Evolutionary conservation across 2,888 invertebrate genomes (phyloP).

Genomic region (Metellina segmentata): DNA sequence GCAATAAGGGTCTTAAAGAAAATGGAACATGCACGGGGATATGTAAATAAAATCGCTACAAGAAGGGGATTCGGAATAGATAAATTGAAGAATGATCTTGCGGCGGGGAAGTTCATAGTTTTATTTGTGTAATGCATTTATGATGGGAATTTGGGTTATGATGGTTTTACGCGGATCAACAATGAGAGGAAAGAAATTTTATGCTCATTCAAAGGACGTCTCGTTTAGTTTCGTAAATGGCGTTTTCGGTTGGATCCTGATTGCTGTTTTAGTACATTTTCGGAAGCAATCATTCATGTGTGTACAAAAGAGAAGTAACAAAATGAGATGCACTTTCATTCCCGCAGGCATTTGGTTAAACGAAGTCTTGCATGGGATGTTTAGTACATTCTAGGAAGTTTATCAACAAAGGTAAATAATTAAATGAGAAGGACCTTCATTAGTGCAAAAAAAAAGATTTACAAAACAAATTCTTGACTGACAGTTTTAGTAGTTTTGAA

Average conservation of each 20-base stretch:
- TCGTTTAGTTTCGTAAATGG: not conserved
- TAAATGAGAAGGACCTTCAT: too few relatives aligned
- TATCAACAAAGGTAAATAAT: too few relatives aligned
- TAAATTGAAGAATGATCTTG: conserved; percentile 36
- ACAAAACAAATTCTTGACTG: not conserved
- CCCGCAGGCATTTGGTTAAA: too few relatives aligned
- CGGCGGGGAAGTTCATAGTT: conserved; percentile 11
- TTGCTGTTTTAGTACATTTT: not conserved
- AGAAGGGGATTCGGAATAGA: conserved; percentile 18
- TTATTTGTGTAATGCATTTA: conserved; percentile 43
- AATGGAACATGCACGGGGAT: conserved; percentile 36
- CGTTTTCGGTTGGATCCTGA: too few relatives aligned
- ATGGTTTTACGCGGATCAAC: conserved; percentile 12
- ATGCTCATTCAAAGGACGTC: not conserved
- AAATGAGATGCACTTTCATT: not conserved
- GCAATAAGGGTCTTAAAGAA: conserved; percentile 59
- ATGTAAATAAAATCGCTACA: conserved; percentile 43
- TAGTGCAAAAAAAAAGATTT: not conserved
- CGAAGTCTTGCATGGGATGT: too few relatives aligned
- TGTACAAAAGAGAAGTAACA: not conserved
- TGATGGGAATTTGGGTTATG: conserved; percentile 32
- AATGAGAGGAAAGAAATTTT: not conserved
- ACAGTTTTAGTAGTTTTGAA: not conserved
- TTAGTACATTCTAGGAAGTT: too few relatives aligned
- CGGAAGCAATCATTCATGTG: not conserved